These are phyloP conservation scores for Invenusta paracnida DNA, from an alignment of 2,888 invertebrate species.

Conservation along the genomic window DNA sequence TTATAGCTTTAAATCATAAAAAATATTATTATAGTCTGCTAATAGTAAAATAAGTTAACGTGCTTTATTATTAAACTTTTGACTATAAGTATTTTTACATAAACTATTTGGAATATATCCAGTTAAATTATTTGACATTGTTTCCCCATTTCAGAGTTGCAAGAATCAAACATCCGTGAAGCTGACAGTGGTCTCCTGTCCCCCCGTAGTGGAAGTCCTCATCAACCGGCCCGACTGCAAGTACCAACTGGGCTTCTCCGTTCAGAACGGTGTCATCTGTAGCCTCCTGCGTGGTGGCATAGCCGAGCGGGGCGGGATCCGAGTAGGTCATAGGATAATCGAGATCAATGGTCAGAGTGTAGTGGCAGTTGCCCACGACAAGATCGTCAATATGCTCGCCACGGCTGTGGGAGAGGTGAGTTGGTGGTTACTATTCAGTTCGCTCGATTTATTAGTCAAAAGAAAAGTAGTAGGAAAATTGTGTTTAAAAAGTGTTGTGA, in stretches of 20 bases:
- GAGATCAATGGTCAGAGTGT: constrained; percentile 99
- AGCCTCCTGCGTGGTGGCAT: constrained; percentile 94
- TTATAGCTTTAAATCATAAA: too few relatives aligned
- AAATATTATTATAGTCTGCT: too few relatives aligned
- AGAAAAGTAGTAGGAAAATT: too few relatives aligned
- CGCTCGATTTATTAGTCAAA: too few relatives aligned
- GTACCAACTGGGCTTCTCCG: constrained; percentile 98
- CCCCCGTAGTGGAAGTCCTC: constrained; percentile 97
- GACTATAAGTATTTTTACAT: too few relatives aligned
- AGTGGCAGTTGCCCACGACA: constrained; percentile 97
- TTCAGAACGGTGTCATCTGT: constrained; percentile 99
- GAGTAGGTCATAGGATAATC: constrained; percentile 97
- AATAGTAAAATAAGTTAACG: too few relatives aligned
- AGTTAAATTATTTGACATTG: too few relatives aligned
- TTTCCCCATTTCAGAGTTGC: constrained; percentile 65
- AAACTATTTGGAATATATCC: too few relatives aligned
- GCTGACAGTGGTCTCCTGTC: constrained; percentile 95
- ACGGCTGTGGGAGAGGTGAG: constrained; percentile 98
- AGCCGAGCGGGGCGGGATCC: constrained; percentile 94
- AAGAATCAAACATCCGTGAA: constrained; percentile 97
- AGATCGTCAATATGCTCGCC: constrained; percentile 95
- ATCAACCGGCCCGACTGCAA: constrained; percentile 98
- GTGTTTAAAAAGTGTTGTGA: too few relatives aligned
- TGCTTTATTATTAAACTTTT: too few relatives aligned
- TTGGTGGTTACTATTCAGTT: too few relatives aligned